Conservation (phyloP, 2,113 vertebrate genomes). For the Sclerurus mexicanus region DNA sequence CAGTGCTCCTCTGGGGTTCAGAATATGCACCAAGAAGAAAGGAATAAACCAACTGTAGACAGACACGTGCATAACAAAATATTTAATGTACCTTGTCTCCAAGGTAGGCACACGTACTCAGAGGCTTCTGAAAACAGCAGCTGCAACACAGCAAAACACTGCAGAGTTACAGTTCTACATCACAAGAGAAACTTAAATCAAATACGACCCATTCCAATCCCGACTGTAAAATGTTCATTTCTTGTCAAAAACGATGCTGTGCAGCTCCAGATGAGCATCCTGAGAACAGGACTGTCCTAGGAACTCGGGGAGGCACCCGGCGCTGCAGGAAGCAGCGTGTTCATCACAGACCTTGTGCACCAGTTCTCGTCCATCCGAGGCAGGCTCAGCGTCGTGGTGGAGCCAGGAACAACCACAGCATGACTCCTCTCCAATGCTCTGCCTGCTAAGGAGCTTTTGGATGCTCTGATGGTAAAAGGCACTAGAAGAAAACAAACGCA, state of each 20-base stretch:
- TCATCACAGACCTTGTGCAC: accelerated
- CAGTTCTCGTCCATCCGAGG: accelerated
- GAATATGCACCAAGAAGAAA: accelerated
- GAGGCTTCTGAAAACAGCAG: neutral
- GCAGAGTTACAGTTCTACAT: neutral
- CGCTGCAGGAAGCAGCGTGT: neutral
- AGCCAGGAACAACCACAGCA: too few species aligned
- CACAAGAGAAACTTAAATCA: neutral
- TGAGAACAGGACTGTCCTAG: neutral
- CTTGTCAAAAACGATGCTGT: neutral
- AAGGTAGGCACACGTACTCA: neutral
- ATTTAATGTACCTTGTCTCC: constrained; percentile 26
- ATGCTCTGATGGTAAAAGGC: neutral
- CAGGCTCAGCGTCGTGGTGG: accelerated
- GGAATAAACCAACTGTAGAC: neutral
- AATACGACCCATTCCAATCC: neutral
- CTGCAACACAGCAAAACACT: neutral
- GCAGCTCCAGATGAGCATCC: neutral
- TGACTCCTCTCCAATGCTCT: accelerated
- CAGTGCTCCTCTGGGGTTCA: accelerated
- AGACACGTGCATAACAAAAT: neutral
- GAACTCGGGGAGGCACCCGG: neutral
- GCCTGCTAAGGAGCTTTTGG: neutral
- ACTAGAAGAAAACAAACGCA: neutral
- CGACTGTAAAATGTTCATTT: neutral